Base-by-base conservation (phyloP, 2,888 invertebrate species). In the Hydropsyche betteni region DNA sequence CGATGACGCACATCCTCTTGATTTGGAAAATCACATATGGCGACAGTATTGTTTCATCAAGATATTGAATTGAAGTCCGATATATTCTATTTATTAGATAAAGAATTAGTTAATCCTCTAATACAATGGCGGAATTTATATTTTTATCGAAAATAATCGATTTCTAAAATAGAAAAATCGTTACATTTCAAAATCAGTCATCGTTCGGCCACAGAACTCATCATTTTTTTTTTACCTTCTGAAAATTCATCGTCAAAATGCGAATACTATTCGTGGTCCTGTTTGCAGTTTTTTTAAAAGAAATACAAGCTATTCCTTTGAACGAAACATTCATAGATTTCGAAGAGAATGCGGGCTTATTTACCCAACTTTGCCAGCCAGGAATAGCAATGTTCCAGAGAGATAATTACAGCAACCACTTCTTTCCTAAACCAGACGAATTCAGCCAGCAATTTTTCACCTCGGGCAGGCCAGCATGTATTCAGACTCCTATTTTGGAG, bases 191-290 rank as follows among this genome's bases (percentile, higher is more conserved):
- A 1, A 4, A 44, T 44, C 44, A 44, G 6, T 44, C 6, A 10
- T 44, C 4, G 44, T 44, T 44, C 44, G 44, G 44, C 44, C 44
- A n/a, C 16, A 12, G n/a, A 16, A 55, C 16, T 6, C 5, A n/a
- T 3, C 16, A 55, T 55, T 55, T 14, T 55, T 55, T 55, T n/a
- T 55, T 2, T 3, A 16, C 55, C 6, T 14, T 55, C 16, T 14
- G 8, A 55, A 55, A 55, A 55, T 51, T 51, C n/a, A 51, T 2
- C n/a, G 51, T 51, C 53, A 53, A 58, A 58, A 58, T 58, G 58
- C 8, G 8, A 8, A 58, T 16, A 58, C 4, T 58, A 58, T 16
- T 58, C 8, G 16, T 7, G 4, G 24, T 24, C 16, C 24, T 58
- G 16, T 58, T 14, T 8, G 58, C 16, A 4, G 16, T 58, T 24